Evolutionary conservation across 2,113 vertebrate genomes (phyloP), one percentile per base, ranked within the genome.

Genomic region (Prunella himalayana): DNA sequence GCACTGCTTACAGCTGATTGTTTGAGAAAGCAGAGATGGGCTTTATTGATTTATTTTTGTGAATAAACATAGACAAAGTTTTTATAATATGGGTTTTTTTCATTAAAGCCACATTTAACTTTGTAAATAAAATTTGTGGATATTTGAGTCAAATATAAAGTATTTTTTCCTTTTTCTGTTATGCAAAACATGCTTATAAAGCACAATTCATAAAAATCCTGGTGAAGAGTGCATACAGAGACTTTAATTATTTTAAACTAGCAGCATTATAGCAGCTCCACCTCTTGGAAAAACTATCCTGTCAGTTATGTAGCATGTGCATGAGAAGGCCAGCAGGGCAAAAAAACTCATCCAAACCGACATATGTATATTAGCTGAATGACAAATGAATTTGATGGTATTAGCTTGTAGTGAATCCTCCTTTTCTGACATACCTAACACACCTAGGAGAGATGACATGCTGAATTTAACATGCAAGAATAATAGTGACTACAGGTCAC

Each of bases 131-230:
- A 80, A 57, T 75, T 66, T 77, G 68, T 83, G 60, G 35, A 31
- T 86, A 88, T 45, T 73, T 88, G 91, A 17, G 16, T 86, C 33
- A 92, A 82, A 41, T 54, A 84, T 7, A 42, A 70, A 69, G 4
- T 80, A 10, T n/a, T 77, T 72, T 77, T 84, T 92, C 13, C 65
- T 82, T 95, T 82, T 82, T 57, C 70, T 77, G 51, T 95, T 63
- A 85, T 14, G 49, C 20, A 93, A 76, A 97, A 82, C 56, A 78
- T 86, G 19, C 5, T 86, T 22, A 42, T 61, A 72, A 83, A 83
- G n/a, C 33, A 96, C 65, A 94, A 78, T 85, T 95, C 41, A 65
- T 70, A 87, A 82, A 94, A 91, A 84, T 37, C 21, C 61, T 81
- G 18, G 14, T 78, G 41, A 95, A 88, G 35, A 95, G 35, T n/a